Conservation (phyloP, 2,888 invertebrate genomes). For the Nycteola revayana region DNA sequence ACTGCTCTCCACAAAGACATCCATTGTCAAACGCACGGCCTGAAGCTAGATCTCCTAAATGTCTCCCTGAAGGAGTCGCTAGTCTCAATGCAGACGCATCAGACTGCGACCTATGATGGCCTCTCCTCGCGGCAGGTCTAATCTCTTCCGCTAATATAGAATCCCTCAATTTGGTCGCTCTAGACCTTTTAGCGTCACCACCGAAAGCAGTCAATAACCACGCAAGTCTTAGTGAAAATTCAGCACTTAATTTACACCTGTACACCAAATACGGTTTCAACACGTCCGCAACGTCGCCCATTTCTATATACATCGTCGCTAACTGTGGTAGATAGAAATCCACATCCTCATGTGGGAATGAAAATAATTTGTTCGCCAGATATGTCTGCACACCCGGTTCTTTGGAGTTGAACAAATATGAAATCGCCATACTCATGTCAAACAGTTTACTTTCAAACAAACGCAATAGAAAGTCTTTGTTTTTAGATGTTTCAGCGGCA, state of each 20-base stretch:
- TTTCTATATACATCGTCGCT: conserved; percentile 99
- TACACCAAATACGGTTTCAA: conserved; percentile 73
- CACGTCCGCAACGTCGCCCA: conserved; percentile 96
- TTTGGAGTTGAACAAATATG: conserved; percentile 98
- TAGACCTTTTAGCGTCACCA: conserved; percentile 79
- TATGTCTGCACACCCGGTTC: conserved; percentile 99
- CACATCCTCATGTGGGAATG: conserved; percentile 94
- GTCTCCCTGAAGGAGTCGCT: conserved; percentile 82
- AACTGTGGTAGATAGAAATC: conserved; percentile 99
- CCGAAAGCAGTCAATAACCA: conserved; percentile 98
- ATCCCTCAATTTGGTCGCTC: conserved; percentile 67
- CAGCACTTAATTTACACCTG: conserved; percentile 94
- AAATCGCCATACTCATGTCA: conserved; percentile 99
- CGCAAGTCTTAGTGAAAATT: conserved; percentile 97
- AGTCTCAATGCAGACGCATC: conserved; percentile 88
- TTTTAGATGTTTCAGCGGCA: conserved; percentile 62
- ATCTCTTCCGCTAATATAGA: conserved; percentile 74
- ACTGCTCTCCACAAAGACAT: conserved; percentile 93
- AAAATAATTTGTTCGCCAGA: conserved; percentile 98
- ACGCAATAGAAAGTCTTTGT: conserved; percentile 89
- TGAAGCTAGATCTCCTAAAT: conserved; percentile 94
- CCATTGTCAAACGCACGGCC: conserved; percentile 98
- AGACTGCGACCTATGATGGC: conserved; percentile 87
- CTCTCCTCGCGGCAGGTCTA: conserved; percentile 68
- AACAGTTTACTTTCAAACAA: conserved; percentile 98